phyloP scores from a whole-genome alignment of 92 coral and sea anemone species.

The Siderastrea siderea region DNA sequence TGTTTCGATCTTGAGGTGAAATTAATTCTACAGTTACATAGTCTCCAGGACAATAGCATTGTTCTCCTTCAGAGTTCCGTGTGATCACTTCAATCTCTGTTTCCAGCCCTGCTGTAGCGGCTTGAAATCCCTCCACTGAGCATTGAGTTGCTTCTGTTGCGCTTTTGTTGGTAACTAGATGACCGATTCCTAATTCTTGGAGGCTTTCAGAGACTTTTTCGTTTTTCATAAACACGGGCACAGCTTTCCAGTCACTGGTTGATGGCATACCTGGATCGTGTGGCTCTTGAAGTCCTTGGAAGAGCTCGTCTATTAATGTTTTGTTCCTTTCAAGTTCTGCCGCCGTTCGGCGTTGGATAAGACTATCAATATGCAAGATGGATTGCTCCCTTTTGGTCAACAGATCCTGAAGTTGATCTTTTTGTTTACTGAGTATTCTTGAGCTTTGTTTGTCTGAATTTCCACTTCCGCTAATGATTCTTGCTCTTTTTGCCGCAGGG shows the following conservation, averaged over 20 bases:
- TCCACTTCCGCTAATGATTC: constrained; percentile 12
- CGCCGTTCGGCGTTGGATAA: constrained; percentile 1
- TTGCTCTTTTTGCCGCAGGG: constrained; percentile 4
- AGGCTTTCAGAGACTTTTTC: constrained; percentile 2
- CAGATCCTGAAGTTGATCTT: background rate
- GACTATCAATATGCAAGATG: constrained; percentile 2
- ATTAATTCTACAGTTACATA: background rate
- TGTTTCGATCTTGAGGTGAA: background rate
- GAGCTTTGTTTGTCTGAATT: constrained; percentile 8
- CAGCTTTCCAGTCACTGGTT: background rate
- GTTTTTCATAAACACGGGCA: constrained; percentile 10
- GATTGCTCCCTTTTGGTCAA: background rate
- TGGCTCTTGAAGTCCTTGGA: background rate
- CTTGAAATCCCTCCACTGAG: background rate
- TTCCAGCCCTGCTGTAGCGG: constrained; percentile 21
- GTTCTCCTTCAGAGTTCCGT: constrained; percentile 4
- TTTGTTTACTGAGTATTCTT: background rate
- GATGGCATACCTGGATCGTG: background rate
- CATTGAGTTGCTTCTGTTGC: constrained; percentile 16
- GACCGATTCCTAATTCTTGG: background rate
- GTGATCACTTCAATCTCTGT: constrained; percentile 21
- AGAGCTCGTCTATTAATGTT: background rate
- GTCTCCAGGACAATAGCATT: constrained; percentile 27
- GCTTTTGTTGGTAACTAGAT: background rate
- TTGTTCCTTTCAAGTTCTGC: background rate